Evolutionary conservation across 2,797 vertebrate species (phyloP).

Genomic region (Denticeps clupeoides): DNA sequence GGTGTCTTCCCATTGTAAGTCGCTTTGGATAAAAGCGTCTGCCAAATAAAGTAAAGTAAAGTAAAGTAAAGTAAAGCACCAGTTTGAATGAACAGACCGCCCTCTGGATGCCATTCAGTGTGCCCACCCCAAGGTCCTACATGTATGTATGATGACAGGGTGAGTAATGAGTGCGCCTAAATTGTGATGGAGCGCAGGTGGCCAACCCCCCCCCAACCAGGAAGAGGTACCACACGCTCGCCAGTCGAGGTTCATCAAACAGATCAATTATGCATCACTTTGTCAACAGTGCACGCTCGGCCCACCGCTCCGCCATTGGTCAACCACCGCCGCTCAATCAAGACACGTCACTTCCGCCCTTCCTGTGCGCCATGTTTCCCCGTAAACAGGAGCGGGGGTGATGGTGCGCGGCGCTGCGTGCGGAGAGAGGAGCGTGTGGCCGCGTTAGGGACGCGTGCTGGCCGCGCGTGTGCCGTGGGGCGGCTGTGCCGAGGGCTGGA

Average conservation of each 20-base stretch:
- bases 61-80: too few relatives aligned
- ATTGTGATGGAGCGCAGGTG: too few relatives aligned
- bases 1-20: too few relatives aligned
- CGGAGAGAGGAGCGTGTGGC: constrained; percentile 14
- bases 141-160: too few relatives aligned
- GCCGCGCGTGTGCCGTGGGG: too few relatives aligned
- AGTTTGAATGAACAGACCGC: too few relatives aligned
- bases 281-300: constrained; percentile 13
- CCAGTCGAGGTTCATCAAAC: not conserved
- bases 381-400: constrained; percentile 21
- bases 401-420: constrained; percentile 24
- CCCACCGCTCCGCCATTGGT: constrained; percentile 27
- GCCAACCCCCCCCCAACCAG: too few relatives aligned
- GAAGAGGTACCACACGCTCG: not conserved
- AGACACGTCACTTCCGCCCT: constrained; percentile 42
- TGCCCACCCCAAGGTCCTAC: too few relatives aligned
- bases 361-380: constrained; percentile 46
- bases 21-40: too few relatives aligned
- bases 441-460: not conserved
- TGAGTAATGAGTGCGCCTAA: too few relatives aligned
- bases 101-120: too few relatives aligned
- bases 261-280: not conserved
- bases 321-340: constrained; percentile 18
- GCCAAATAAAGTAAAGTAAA: too few relatives aligned
- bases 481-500: not conserved